Evolutionary conservation across 2,888 invertebrate species (phyloP), one percentile per base, ranked within the genome.

Genomic region (Callimorpha dominula): DNA sequence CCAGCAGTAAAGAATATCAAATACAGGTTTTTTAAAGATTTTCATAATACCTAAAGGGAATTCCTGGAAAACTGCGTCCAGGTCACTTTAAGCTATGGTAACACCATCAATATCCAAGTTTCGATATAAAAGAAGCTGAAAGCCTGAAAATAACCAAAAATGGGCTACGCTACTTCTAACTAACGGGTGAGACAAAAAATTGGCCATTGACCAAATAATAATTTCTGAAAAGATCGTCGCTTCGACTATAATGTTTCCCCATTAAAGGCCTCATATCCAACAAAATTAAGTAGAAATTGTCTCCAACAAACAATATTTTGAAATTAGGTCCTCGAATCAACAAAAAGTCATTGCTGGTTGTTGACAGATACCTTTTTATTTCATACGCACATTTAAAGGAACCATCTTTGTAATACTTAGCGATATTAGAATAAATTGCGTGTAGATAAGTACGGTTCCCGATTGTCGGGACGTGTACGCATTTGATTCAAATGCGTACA

Each of bases 401-500:
- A 49, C 20, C 65, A 62, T 72, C 74, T 76, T 75, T 72, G 70
- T 76, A 81, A 77, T 73, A 77, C 42, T 76, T 62, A 78, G 69
- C 72, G 57, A 74, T 81, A 78, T 81, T 78, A 78, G 71, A 79
- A 81, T 77, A 78, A 84, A 78, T 82, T 73, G 75, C 70, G 78
- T 77, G 77, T 74, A 75, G 71, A 73, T 82, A 85, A 81, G 85
- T 81, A 77, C 77, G 80, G 80, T 81, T 57, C 65, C 66, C 71
- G 75, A 79, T 80, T 78, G 82, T 76, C 65, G 78, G 74, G 70
- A 84, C 82, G 81, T 82, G 82, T 72, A 81, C 82, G 76, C 79
- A 82, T 85, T 84, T 81, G 85, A 82, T 80, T 82, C 86, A 80
- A 31, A 31, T 31, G n/a, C n/a, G n/a, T n/a, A n/a, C n/a, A n/a